phyloP scores from a whole-genome alignment of 1,140 invertebrate genomes.

The Drusus annulatus region DNA sequence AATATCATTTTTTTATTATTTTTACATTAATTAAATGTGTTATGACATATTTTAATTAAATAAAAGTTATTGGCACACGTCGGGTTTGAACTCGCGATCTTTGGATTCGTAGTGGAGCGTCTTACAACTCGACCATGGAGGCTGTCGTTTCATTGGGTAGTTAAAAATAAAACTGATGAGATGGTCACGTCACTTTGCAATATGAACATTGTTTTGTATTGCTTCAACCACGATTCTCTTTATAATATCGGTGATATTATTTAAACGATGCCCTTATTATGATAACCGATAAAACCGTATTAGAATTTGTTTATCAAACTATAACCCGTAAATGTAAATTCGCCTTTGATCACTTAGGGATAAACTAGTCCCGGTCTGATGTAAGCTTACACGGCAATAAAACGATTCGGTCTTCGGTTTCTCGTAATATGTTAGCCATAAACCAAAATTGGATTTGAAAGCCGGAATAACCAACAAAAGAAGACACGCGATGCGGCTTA shows the following conservation, averaged over 20 bases:
- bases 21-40: too few species aligned
- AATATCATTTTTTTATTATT: too few species aligned
- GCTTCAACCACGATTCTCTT: background rate
- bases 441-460: conserved; percentile 45
- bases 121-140: too few species aligned
- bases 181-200: too few species aligned
- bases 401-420: conserved; percentile 28
- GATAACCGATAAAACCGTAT: conserved; percentile 21
- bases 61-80: too few species aligned
- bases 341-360: conserved; percentile 13
- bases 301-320: conserved; percentile 28
- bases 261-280: conserved; percentile 26
- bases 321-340: conserved; percentile 34
- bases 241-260: conserved; percentile 28
- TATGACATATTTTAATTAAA: too few species aligned
- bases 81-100: too few species aligned
- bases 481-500: conserved; percentile 29
- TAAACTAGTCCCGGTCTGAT: background rate
- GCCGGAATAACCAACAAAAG: background rate
- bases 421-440: conserved; percentile 46
- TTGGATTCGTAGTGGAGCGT: too few species aligned
- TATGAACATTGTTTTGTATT: background rate
- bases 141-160: too few species aligned
- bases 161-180: too few species aligned
- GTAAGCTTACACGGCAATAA: conserved; percentile 39